phyloP scores from a whole-genome alignment of 2,888 invertebrate species.

The Drosophila diplacantha region DNA sequence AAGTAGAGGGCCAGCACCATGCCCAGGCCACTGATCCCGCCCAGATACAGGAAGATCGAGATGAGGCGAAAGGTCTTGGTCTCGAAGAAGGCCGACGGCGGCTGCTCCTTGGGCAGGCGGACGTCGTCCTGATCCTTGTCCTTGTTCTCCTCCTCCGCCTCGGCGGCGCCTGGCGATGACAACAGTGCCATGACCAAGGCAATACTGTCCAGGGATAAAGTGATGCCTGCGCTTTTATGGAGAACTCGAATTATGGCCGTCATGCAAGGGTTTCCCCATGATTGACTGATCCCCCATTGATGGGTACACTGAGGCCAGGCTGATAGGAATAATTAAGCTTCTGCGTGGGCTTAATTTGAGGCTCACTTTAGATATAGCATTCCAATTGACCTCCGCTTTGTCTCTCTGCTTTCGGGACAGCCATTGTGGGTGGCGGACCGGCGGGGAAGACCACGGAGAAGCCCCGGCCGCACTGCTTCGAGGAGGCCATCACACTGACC shows the following conservation, averaged over 20 bases:
- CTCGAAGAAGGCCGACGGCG: constrained; percentile 62
- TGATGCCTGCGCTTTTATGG: neutral
- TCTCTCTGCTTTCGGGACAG: neutral
- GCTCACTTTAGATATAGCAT: neutral
- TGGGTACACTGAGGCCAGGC: neutral
- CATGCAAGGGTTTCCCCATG: constrained; percentile 21
- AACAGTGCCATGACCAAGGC: constrained; percentile 13
- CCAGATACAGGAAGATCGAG: constrained; percentile 71
- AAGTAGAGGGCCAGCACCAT: constrained; percentile 73
- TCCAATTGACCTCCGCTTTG: constrained; percentile 16
- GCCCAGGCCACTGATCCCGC: constrained; percentile 75
- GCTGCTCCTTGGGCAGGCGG: constrained; percentile 54
- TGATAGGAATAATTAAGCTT: neutral
- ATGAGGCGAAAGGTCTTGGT: constrained; percentile 71
- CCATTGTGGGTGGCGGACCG: constrained; percentile 1
- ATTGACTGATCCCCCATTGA: constrained; percentile 19
- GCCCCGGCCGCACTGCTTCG: constrained; percentile 62
- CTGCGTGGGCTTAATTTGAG: neutral
- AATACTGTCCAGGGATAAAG: neutral
- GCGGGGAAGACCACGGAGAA: constrained; percentile 29
- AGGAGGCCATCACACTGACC: constrained; percentile 75
- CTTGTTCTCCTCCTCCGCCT: neutral
- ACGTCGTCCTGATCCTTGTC: constrained; percentile 42
- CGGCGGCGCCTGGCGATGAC: constrained; percentile 1
- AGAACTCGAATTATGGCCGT: constrained; percentile 5